Base-by-base conservation (phyloP, 2,888 invertebrate species). In the Hydrotaea diabolus region DNA sequence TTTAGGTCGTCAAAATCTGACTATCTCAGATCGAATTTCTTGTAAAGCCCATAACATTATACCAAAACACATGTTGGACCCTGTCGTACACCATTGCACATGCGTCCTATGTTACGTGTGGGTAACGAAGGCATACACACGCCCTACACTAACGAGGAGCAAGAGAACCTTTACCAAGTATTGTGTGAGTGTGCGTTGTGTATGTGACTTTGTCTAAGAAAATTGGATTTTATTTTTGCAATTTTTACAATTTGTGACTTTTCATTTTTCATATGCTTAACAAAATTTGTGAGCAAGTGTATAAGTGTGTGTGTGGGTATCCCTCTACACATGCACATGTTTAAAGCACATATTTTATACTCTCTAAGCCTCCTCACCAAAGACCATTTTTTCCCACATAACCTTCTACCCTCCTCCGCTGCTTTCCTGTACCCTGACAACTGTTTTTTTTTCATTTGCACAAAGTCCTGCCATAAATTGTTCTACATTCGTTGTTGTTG, bases 401-500 rank as follows among this genome's bases (percentile, higher is more conserved):
- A n/a, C n/a, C n/a, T n/a, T n/a, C 62, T 15, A n/a, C 39, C 5
- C 73, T 31, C 49, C 62, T 21, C n/a, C 26, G 23, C 39, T 74
- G 11, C 9, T 23, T 17, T 55, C 31, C n/a, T 19, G 9, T 7
- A 39, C 19, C 26, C 46, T 43, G 64, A 74, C n/a, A 55, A 31
- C 53, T n/a, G n/a, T n/a, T n/a, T n/a, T n/a, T n/a, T n/a, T n/a
- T n/a, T n/a, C n/a, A 73, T 82, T 62, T 43, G n/a, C 31, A 66
- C 66, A 36, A 79, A 75, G 75, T 82, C 78, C 78, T 79, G 78
- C 82, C 78, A 79, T 82, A 82, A 82, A 76, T 76, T 76, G 64
- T 64, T 57, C 64, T 64, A 73, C 39, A 46, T 59, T 43, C n/a
- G 9, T 26, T 64, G 53, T 62, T 77, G 64, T 77, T 76, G 75